These are phyloP conservation scores for Urocyon cinereoargenteus DNA, from an alignment of 2,797 vertebrate genomes.

Conservation along the genomic window DNA sequence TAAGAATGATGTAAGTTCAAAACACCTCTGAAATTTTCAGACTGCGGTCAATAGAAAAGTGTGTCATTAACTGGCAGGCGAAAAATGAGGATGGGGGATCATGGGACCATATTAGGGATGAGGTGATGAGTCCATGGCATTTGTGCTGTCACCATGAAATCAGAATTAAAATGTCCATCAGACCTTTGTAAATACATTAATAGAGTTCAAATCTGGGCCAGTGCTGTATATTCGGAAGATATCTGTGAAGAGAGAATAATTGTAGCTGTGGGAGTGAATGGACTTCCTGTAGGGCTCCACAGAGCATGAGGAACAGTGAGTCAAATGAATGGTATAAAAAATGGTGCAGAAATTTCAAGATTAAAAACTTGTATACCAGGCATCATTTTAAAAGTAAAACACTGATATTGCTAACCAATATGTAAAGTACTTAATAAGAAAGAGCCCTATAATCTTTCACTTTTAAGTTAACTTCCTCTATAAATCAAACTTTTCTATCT, in stretches of 20 bases:
- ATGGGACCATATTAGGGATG: not conserved
- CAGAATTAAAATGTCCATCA: not conserved
- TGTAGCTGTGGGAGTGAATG: not conserved
- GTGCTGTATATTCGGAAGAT: not conserved
- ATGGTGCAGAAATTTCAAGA: not conserved
- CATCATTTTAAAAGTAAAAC: constrained; percentile 7
- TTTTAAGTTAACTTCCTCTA: constrained; percentile 21
- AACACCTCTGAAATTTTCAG: not conserved
- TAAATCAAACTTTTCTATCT: constrained; percentile 44
- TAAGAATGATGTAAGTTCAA: not conserved
- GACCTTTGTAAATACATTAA: not conserved
- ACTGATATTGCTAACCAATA: not conserved
- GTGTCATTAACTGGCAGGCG: not conserved
- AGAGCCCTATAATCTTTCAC: not conserved
- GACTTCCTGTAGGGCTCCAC: not conserved
- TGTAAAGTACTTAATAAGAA: constrained; percentile 24
- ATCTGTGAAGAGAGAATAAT: not conserved
- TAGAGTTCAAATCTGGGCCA: not conserved
- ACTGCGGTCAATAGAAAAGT: not conserved
- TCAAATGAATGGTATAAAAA: not conserved
- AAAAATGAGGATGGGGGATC: not conserved
- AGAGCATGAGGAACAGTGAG: not conserved
- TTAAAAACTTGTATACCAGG: not conserved
- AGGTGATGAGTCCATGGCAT: not conserved
- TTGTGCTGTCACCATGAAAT: not conserved